These are phyloP conservation scores for Myotis vivesi DNA, from an alignment of 2,797 vertebrate species.

Conservation along the genomic window DNA sequence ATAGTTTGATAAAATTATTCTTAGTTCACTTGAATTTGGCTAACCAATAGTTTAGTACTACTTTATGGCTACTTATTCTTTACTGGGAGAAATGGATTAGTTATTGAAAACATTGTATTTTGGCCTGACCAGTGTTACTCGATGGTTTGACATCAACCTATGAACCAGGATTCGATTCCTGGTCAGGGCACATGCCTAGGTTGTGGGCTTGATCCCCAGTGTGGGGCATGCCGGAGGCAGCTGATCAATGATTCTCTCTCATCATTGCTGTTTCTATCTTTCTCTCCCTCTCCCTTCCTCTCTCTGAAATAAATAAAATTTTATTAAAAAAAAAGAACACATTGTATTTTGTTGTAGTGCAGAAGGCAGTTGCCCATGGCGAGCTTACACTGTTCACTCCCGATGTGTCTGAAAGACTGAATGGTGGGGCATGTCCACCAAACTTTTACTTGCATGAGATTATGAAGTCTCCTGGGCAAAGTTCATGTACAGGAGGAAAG, in stretches of 20 bases:
- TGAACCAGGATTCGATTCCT: no score
- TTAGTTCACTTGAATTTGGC: not conserved
- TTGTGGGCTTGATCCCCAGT: no score
- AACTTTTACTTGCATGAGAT: not conserved
- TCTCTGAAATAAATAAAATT: no score
- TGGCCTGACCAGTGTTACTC: no score
- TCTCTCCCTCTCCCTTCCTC: no score
- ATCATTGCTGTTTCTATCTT: no score
- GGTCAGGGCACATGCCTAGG: no score
- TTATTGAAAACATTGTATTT: not conserved
- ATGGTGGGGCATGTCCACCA: fast-evolving
- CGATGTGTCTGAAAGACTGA: not conserved
- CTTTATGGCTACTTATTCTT: not conserved
- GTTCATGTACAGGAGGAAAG: not conserved
- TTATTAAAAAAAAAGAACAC: no score
- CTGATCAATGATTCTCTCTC: no score
- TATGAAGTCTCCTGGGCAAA: not conserved
- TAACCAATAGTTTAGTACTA: not conserved
- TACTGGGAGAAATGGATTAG: not conserved
- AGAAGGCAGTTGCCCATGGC: not conserved
- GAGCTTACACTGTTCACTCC: not conserved
- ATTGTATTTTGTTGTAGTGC: not conserved
- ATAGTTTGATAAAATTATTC: not conserved
- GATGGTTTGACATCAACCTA: no score
- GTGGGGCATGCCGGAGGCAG: no score